Evolutionary conservation across 2,888 invertebrate genomes (phyloP).

Genomic region (Lordiphosa fenestrarum): DNA sequence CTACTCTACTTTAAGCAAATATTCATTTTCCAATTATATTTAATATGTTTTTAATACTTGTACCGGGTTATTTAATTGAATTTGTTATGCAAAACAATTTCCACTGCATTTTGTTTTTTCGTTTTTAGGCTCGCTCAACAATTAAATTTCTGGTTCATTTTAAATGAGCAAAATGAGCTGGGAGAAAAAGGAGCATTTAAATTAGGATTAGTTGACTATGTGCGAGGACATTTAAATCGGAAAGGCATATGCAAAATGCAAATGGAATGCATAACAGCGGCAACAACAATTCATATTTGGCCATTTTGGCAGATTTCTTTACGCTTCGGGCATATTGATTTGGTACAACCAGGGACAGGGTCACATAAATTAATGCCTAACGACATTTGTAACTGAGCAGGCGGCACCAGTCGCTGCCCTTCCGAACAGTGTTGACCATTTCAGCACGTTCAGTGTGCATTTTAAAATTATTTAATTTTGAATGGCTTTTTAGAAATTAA

Average conservation of each 20-base stretch:
- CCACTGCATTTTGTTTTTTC: slow-evolving; percentile 10
- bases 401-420: slow-evolving; percentile 22
- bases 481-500: slow-evolving; percentile 76
- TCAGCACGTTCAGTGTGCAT: slow-evolving; percentile 52
- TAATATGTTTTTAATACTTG: slow-evolving; percentile 54
- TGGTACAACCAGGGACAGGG: slow-evolving; percentile 15
- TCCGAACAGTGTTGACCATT: slow-evolving; percentile 28
- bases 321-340: slow-evolving; percentile 64
- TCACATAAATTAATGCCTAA: slow-evolving; percentile 66
- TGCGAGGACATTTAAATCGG: slow-evolving; percentile 50
- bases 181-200: slow-evolving; percentile 47
- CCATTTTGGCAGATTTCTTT: slow-evolving; percentile 45
- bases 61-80: slow-evolving; percentile 49
- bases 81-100: slow-evolving; percentile 54
- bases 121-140: slow-evolving; percentile 31
- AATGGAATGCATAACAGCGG: slow-evolving; percentile 27
- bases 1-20: slow-evolving; percentile 30
- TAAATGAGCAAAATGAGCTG: slow-evolving; percentile 11
- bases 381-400: slow-evolving; percentile 58
- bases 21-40: slow-evolving; percentile 50
- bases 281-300: slow-evolving; percentile 22
- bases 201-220: slow-evolving; percentile 63
- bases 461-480: slow-evolving; percentile 75
- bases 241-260: slow-evolving; percentile 60
- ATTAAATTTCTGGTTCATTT: slow-evolving; percentile 52